Evolutionary conservation across 2,797 vertebrate genomes (phyloP).

Genomic region (Sebastes paucispinis): DNA sequence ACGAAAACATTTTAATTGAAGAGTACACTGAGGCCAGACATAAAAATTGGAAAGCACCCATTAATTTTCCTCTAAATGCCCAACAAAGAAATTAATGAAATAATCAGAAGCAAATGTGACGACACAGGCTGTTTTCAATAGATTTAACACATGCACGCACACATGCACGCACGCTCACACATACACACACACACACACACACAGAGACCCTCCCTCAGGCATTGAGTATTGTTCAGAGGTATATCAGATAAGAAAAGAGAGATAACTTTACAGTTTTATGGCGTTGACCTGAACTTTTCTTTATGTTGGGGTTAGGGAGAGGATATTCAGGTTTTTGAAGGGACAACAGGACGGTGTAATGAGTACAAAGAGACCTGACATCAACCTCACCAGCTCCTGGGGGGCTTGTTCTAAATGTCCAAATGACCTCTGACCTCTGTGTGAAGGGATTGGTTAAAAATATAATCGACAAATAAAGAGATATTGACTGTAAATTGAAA

Average conservation of each 20-base stretch:
- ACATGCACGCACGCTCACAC: neutral
- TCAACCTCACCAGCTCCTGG: neutral
- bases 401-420: neutral
- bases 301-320: neutral
- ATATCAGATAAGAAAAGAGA: slow-evolving; percentile 14
- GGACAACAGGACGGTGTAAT: neutral
- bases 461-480: too few relatives aligned
- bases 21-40: slow-evolving; percentile 16
- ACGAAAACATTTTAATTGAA: slow-evolving; percentile 26
- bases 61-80: slow-evolving; percentile 13
- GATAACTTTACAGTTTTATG: slow-evolving; percentile 4
- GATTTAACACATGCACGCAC: neutral
- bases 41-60: slow-evolving; percentile 6
- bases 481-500: too few relatives aligned
- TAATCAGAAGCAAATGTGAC: slow-evolving; percentile 31
- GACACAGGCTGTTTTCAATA: slow-evolving; percentile 14
- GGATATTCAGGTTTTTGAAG: neutral
- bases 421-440: neutral
- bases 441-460: neutral
- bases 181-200: neutral
- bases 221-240: neutral
- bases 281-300: neutral
- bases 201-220: neutral
- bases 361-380: neutral
- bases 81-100: slow-evolving; percentile 20